Percentiles rank a stretch among this genome's conserved stretches.
Conservation (phyloP, 2,113 vertebrate genomes). For the Coptodon rendalli region DNA sequence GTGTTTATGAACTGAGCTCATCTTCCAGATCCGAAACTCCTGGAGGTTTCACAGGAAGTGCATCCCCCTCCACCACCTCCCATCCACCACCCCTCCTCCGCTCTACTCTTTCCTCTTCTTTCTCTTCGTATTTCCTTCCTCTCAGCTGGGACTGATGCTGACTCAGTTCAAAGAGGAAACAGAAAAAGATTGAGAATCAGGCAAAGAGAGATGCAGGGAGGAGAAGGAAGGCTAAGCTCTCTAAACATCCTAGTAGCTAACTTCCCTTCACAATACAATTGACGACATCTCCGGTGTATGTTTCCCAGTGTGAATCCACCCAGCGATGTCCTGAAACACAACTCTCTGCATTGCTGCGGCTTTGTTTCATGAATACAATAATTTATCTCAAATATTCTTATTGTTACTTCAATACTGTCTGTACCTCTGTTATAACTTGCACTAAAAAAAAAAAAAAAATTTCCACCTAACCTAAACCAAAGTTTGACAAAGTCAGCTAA, state of each 20-base stretch:
- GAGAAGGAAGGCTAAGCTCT: neutral
- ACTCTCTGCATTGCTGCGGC: neutral
- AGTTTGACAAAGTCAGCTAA: neutral
- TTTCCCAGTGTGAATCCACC: neutral
- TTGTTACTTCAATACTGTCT: neutral
- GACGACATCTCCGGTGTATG: neutral
- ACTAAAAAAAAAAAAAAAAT: neutral
- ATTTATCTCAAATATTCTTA: neutral
- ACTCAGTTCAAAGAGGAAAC: neutral
- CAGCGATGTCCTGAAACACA: neutral
- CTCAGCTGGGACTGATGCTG: conserved; percentile 6
- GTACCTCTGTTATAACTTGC: neutral
- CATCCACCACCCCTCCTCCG: neutral
- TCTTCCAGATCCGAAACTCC: neutral
- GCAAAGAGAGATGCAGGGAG: neutral
- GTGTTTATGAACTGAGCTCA: neutral
- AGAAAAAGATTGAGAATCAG: neutral
- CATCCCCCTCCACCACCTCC: neutral
- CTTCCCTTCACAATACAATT: neutral
- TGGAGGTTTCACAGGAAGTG: conserved; percentile 2
- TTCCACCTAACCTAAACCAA: neutral
- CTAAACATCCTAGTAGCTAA: conserved; percentile 23
- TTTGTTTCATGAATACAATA: neutral
- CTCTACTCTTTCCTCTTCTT: neutral
- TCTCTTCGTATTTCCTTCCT: neutral